phyloP scores from a whole-genome alignment of 2,888 invertebrate genomes.

The Lochmaea capreae region DNA sequence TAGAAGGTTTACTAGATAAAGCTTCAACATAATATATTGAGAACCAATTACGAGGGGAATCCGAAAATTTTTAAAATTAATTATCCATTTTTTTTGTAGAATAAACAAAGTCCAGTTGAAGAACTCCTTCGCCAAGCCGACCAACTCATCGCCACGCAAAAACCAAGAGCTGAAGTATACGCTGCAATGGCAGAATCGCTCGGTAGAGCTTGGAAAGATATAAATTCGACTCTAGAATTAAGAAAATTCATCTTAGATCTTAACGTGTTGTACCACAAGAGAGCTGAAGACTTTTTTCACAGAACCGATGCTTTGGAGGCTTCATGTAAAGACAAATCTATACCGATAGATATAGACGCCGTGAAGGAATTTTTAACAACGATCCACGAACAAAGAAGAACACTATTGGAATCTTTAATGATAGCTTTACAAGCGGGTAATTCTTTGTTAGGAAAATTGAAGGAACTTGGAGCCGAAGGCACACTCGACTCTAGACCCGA shows the following conservation, averaged over 20 bases:
- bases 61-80: too few species aligned
- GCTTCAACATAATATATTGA: too few species aligned
- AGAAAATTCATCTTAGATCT: conserved; percentile 81
- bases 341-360: conserved; percentile 79
- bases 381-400: conserved; percentile 78
- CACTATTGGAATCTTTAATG: conserved; percentile 82
- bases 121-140: conserved; percentile 90
- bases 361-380: conserved; percentile 77
- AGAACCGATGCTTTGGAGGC: conserved; percentile 77
- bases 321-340: conserved; percentile 74
- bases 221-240: conserved; percentile 81
- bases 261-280: conserved; percentile 82
- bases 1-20: neutral
- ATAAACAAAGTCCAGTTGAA: conserved; percentile 89
- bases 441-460: conserved; percentile 77
- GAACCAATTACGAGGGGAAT: too few species aligned
- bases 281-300: conserved; percentile 76
- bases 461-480: conserved; percentile 79
- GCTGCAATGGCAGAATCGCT: conserved; percentile 89
- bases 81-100: conserved; percentile 67
- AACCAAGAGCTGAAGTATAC: conserved; percentile 82
- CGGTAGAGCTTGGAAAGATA: conserved; percentile 83
- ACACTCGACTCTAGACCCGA: conserved; percentile 81
- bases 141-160: conserved; percentile 81
- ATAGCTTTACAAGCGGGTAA: conserved; percentile 85